Conservation (phyloP, 2,113 vertebrate species). For the Hylia prasina region DNA sequence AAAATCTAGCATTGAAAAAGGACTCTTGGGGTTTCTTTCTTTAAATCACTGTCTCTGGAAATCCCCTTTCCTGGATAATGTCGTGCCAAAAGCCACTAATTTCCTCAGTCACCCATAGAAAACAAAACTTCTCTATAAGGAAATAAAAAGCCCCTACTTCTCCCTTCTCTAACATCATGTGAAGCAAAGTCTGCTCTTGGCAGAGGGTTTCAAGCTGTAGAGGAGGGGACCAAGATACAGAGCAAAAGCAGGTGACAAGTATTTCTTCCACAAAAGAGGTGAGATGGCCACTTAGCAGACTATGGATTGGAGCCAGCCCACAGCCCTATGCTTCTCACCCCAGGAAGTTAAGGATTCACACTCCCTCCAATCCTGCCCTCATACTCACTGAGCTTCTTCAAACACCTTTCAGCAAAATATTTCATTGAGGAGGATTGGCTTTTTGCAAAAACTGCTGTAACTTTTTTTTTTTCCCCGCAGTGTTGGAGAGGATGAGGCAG, state of each 20-base stretch:
- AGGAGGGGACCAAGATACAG: background rate
- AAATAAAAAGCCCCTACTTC: background rate
- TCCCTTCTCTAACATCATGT: background rate
- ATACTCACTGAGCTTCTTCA: background rate
- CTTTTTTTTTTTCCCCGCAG: fast-evolving
- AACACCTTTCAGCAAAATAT: background rate
- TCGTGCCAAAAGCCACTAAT: background rate
- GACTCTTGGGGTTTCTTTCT: background rate
- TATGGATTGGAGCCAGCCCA: background rate
- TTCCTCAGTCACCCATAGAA: background rate
- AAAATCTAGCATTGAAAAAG: too few relatives aligned
- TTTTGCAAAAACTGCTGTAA: background rate
- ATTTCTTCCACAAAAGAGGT: background rate
- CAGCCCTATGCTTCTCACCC: background rate
- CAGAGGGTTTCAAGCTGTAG: background rate
- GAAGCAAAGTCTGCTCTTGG: background rate
- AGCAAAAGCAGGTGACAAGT: background rate
- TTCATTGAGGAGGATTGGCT: background rate
- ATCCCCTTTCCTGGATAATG: background rate
- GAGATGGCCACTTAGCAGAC: background rate
- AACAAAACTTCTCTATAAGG: background rate
- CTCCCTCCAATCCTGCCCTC: background rate
- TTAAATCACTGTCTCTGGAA: background rate
- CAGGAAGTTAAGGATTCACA: background rate
- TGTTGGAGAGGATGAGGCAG: too few relatives aligned